Base-by-base conservation (phyloP, 2,113 vertebrate species). In the Orycteropus afer region DNA sequence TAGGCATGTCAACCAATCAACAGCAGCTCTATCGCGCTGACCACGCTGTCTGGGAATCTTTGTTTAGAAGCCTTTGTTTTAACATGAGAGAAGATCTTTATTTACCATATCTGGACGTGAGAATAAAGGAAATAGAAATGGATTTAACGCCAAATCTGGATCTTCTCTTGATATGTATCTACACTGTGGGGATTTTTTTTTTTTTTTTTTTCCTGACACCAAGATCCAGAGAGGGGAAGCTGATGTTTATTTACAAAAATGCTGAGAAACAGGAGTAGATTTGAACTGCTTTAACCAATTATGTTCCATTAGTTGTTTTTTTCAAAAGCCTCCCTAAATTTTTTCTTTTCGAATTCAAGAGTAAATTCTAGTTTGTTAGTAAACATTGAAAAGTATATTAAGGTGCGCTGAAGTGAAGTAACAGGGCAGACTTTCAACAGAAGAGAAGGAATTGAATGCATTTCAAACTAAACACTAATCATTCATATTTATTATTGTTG, bases 1-100 rank as follows among this genome's bases (percentile, higher is more conserved):
- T 17, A n/a, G 7, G 6, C 34, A 15, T 20, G 23, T 29, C 22
- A 49, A 17, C 97, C 96, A 95, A 97, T 97, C 89, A 15, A 18
- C 82, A 74, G n/a, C 79, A 4, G 8, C 0, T n/a, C 20, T 3
- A 37, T 42, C 0, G 5, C 13, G 17, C 20, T 37, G 4, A 59
- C 0, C 4, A 49, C 0, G 59, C 61, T 10, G n/a, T 23, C 13
- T 0, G 32, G 0, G 8, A 32, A 32, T 37, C 86, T 92, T 87
- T 73, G 34, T 94, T 53, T n/a, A 27, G 32, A 74, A 55, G 4
- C 86, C 47, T 90, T 93, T 94, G 79, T 92, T 84, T 67, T 34
- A 69, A 71, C 14, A 0, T 8, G 3, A 37, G 7, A 32, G n/a
- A 34, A 22, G 22, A 12, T 29, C 7, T 80, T 49, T 20, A 65